Percentiles rank a stretch among this genome's conserved stretches.
Evolutionary conservation across 64 coral and sea anemone species (phyloP).

Genomic region (Exaiptasia diaphana): DNA sequence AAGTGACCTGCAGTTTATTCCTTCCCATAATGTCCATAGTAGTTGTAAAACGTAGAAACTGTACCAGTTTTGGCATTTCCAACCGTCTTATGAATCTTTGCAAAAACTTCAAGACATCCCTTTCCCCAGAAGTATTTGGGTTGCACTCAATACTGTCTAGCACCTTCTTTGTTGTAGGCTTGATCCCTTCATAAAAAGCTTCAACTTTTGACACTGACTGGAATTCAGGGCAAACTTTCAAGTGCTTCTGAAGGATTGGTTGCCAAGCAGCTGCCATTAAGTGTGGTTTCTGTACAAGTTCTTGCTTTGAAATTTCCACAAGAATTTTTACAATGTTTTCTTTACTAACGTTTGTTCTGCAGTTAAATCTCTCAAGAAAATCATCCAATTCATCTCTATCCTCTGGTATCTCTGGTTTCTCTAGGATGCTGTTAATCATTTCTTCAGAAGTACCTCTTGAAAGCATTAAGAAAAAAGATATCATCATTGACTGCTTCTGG

Average conservation of each 20-base stretch:
- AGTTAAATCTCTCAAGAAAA: constrained; percentile 65
- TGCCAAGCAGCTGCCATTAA: constrained; percentile 64
- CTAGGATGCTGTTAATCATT: constrained; percentile 26
- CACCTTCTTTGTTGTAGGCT: constrained; percentile 63
- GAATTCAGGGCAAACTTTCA: constrained; percentile 35
- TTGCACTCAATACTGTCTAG: constrained; percentile 14
- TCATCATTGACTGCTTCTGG: constrained; percentile 6
- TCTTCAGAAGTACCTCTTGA: constrained; percentile 57
- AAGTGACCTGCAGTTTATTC: constrained; percentile 46
- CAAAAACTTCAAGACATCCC: constrained; percentile 58
- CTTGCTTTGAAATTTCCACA: constrained; percentile 56
- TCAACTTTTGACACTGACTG: constrained; percentile 24
- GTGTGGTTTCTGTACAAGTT: constrained; percentile 58
- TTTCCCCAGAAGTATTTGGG: constrained; percentile 40
- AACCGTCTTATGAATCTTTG: constrained; percentile 39
- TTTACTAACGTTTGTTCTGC: constrained; percentile 34
- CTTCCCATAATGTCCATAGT: constrained; percentile 32
- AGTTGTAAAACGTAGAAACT: constrained; percentile 60
- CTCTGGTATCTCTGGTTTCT: constrained; percentile 16
- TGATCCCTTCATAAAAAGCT: constrained; percentile 42
- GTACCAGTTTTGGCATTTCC: constrained; percentile 5
- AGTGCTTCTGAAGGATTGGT: neutral
- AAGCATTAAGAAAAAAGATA: constrained; percentile 37
- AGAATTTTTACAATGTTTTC: constrained; percentile 42
- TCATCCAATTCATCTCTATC: constrained; percentile 57